These are phyloP conservation scores for Cryptomyrus ogoouensis DNA, from an alignment of 2,113 vertebrate genomes.

Conservation along the genomic window DNA sequence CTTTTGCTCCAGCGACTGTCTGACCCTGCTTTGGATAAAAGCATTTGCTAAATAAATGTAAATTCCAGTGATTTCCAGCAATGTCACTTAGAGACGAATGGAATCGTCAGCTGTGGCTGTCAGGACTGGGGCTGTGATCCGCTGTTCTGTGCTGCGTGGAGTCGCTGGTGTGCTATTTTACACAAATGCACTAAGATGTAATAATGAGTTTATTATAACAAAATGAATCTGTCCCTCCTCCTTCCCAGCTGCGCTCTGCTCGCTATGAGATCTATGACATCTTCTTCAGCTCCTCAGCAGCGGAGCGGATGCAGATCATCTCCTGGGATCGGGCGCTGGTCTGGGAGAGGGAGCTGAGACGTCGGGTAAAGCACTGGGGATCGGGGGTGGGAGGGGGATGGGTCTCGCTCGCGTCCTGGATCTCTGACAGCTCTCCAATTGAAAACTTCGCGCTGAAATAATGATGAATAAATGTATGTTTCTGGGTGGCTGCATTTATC, in stretches of 20 bases:
- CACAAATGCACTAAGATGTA: background rate
- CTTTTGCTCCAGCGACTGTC: background rate
- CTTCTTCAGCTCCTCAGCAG: conserved; percentile 51
- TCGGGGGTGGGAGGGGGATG: background rate
- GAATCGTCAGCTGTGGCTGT: background rate
- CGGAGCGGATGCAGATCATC: conserved; percentile 61
- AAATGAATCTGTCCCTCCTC: background rate
- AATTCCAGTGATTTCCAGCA: background rate
- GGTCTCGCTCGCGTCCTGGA: background rate
- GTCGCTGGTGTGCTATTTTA: background rate
- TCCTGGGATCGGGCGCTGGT: conserved; percentile 52
- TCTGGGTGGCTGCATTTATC: background rate
- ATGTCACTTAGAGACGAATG: background rate
- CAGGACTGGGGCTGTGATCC: background rate
- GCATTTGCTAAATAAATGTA: background rate
- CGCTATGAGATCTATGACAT: conserved; percentile 57
- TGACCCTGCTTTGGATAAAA: background rate
- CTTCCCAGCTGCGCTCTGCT: conserved; percentile 53
- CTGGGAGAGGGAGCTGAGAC: conserved; percentile 40
- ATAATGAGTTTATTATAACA: background rate
- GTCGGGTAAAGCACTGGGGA: conserved; percentile 40
- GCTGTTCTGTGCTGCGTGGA: background rate
- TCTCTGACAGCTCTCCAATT: background rate
- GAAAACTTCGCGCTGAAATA: background rate
- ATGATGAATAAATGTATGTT: background rate